phyloP scores from a whole-genome alignment of 2,797 vertebrate species.

The Threskiornis aethiopicus region DNA sequence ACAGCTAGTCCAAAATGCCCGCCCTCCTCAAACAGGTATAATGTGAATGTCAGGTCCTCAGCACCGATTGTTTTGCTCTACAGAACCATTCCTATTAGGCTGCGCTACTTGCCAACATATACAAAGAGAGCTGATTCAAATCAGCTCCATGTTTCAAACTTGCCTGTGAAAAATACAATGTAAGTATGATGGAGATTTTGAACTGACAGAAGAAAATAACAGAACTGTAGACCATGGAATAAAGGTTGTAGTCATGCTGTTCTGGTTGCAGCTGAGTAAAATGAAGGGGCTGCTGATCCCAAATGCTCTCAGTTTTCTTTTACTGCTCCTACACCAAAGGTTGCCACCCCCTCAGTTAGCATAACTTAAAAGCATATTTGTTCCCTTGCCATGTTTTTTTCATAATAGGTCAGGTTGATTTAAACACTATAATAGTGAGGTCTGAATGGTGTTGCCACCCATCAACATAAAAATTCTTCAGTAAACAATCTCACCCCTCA shows the following conservation, averaged over 20 bases:
- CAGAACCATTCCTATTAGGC: neutral
- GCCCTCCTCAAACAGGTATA: rapidly evolving
- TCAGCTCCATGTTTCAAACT: neutral
- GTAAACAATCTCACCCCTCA: neutral
- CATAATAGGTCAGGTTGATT: neutral
- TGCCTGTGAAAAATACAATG: neutral
- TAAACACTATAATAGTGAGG: neutral
- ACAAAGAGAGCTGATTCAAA: neutral
- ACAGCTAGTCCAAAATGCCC: neutral
- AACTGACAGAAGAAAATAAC: neutral
- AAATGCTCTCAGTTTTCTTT: neutral
- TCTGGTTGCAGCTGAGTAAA: neutral
- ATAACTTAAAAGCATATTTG: neutral
- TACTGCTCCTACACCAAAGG: neutral
- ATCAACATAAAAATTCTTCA: neutral
- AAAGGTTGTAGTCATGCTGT: neutral
- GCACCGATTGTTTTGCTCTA: neutral
- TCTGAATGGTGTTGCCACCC: neutral
- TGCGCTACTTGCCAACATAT: neutral
- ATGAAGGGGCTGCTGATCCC: neutral
- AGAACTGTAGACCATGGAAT: neutral
- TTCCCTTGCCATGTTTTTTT: neutral
- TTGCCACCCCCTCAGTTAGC: neutral
- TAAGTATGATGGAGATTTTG: neutral
- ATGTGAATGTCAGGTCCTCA: neutral